Evolutionary conservation across 2,888 invertebrate genomes (phyloP), one percentile per base, ranked within the genome.

Genomic region (Xestoiulus laeticollis): DNA sequence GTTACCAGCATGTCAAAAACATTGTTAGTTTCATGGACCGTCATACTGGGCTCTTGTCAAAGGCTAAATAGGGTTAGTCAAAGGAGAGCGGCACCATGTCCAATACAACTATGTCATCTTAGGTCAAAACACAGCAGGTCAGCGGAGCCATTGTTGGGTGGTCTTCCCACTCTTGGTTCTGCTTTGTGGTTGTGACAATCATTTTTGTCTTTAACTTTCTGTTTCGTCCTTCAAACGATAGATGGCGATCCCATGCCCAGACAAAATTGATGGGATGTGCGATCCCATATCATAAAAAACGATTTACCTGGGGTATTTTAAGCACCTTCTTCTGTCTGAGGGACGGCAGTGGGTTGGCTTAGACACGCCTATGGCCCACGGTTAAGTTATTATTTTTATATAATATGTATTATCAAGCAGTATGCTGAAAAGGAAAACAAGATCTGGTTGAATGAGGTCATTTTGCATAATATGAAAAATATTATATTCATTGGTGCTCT

Each of bases 51-150:
- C 78, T 78, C 78, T 22, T 26, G 26, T 78, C 78, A 78, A 78
- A 16, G 78, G 30, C 78, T 26, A 26, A 78, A 78, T 78, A 30
- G 78, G 78, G 78, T 22, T 30, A 26, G 22, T 78, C 14, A 78
- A 78, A 22, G 30, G 30, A 78, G 78, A 12, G 30, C 78, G 78
- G 78, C 26, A 26, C 26, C 78, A 30, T 78, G 78, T 12, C 78
- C 78, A 78, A 78, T 30, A 78, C 3, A 30, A 26, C 22, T 78
- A 78, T 78, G 78, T 78, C 78, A 4, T 78, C 78, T 12, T 14
- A 78, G 78, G 78, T 78, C 78, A 78, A 30, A 16, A 30, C 78
- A 30, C 78, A 78, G 78, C 78, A 78, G 78, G 78, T 78, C 78
- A 78, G 30, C 78, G 78, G 30, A 30, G 78, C 22, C 78, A 78